Evolutionary conservation across 2,797 vertebrate species (phyloP).

Genomic region (Nyctibius grandis): DNA sequence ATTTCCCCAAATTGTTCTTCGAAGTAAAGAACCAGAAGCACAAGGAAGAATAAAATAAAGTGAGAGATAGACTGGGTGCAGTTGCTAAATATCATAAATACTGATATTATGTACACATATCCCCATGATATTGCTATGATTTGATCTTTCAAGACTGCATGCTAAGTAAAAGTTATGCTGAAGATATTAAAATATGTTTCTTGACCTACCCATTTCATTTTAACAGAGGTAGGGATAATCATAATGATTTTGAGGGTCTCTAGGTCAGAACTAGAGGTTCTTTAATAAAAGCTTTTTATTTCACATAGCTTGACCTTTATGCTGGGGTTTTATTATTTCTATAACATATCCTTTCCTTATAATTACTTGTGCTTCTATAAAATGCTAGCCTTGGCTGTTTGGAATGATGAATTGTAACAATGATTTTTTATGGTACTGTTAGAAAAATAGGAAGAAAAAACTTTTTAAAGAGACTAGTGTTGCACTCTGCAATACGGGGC

Average conservation of each 20-base stretch:
- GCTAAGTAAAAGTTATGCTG: background rate
- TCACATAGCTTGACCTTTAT: conserved; percentile 24
- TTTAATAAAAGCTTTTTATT: conserved; percentile 39
- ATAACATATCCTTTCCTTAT: background rate
- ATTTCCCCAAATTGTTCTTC: background rate
- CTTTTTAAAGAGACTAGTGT: background rate
- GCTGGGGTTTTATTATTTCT: conserved; percentile 44
- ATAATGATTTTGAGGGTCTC: background rate
- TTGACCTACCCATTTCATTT: background rate
- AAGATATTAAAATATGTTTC: background rate
- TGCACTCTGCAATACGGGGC: background rate
- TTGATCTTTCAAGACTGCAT: background rate
- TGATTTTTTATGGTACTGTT: background rate
- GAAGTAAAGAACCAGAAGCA: background rate
- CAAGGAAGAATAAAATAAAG: background rate
- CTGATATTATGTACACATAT: background rate
- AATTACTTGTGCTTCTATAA: conserved; percentile 29
- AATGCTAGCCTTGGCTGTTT: background rate
- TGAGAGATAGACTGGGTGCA: background rate
- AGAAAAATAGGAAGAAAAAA: background rate
- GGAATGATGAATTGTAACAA: background rate
- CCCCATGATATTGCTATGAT: background rate
- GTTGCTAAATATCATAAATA: background rate
- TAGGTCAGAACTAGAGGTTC: conserved; percentile 8
- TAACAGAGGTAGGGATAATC: background rate